phyloP scores from a whole-genome alignment of 1,140 invertebrate species.

The Aphelenchoides fujianensis region DNA sequence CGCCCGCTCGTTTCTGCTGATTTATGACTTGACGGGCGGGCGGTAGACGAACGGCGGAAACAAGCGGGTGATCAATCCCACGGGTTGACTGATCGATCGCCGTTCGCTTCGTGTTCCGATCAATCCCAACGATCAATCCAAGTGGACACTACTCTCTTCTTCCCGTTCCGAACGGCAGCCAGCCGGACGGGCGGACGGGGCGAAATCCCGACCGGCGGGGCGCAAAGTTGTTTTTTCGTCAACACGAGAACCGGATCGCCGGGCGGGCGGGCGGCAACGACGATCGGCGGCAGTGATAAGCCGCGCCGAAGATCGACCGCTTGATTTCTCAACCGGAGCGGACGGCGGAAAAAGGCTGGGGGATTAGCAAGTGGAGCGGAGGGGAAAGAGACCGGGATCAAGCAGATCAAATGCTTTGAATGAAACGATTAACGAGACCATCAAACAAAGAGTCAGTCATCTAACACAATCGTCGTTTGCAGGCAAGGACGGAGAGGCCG shows the following conservation, averaged over 20 bases:
- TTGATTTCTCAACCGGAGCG: no score
- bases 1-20: no score
- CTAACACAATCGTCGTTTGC: not conserved
- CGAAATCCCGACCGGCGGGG: no score
- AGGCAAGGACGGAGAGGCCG: slow-evolving; percentile 17
- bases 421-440: not conserved
- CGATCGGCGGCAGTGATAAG: not conserved
- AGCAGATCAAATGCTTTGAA: not conserved
- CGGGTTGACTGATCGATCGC: not conserved
- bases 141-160: no score
- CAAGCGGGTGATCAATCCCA: not conserved
- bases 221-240: not conserved
- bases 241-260: not conserved
- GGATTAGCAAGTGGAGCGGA: not conserved
- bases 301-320: no score
- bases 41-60: no score
- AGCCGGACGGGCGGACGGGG: no score
- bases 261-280: not conserved
- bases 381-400: not conserved
- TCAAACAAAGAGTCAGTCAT: not conserved
- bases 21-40: no score
- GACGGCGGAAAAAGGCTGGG: not conserved
- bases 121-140: no score
- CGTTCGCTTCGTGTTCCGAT: no score
- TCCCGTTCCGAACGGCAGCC: no score